Base-by-base conservation (phyloP, 1,140 invertebrate species). In the Colletes latitarsis region DNA sequence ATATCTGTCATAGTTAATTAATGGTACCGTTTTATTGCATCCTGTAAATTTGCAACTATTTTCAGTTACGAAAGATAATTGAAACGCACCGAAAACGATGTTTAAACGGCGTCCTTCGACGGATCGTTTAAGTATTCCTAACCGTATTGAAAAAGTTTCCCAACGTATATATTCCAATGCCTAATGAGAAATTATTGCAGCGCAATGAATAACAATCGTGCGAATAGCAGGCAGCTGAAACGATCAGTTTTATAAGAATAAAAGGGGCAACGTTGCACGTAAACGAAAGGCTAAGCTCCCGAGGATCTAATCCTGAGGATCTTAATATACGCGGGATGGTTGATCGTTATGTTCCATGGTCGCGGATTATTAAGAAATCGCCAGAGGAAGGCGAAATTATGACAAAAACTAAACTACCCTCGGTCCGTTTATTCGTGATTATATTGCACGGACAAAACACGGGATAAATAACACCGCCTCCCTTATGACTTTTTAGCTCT, bases 341-440 rank as follows among this genome's bases (percentile, higher is more conserved):
- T 30, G 57, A 57, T 71, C 52, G 71, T 73, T 73, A 49, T 6
- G 21, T 73, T 62, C 17, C 57, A 43, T 39, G 57, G 19, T 19
- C 4, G 19, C 5, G 58, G 17, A 30, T 73, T 73, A 60, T 73
- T 62, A 73, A 60, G 57, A 73, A 60, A 62, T 49, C 19, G 1
- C 15, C 2, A 17, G 43, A 30, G 57, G 30, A 30, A 49, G 19
- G 30, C 6, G 53, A 71, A 55, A 71, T 62, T 39, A 41, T 49
- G 6, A 21, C 19, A 62, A 62, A 62, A 57, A 57, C 3, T 12
- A n/a, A 17, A 46, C 21, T 62, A 10, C 19, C 19, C 19, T 0
- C 3, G 39, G 15, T 58, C 30, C 19, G 49, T 60, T 21, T 30
- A 72, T 17, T 19, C 55, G 17, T 17, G 55, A 46, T 46, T 46